Evolutionary conservation across 2,113 vertebrate species (phyloP), one percentile per base, ranked within the genome.

Genomic region (Scomber japonicus): DNA sequence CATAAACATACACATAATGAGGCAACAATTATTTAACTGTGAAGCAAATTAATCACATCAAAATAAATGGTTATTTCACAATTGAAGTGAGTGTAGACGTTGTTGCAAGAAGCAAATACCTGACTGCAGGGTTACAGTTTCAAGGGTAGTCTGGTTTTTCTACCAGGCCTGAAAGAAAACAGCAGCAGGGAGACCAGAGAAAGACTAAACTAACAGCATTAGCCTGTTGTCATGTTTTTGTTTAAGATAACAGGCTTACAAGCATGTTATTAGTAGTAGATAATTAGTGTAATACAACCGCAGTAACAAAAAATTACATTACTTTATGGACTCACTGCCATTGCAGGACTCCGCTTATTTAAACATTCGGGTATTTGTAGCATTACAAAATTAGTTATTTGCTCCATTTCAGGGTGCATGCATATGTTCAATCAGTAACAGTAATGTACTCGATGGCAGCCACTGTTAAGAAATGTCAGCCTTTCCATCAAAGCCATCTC

Each of bases 1-100:
- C 31, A 65, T 51, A 54, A 40, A 40, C 35, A 40, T 40, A 40
- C 35, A 40, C 35, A 51, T 74, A 67, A 89, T 77, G 27, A 69
- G 71, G 68, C 45, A n/a, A 71, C 54, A 27, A 40, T 40, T 24
- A 48, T 71, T 50, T 13, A 45, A 21, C 17, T 24, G 51, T 19
- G 51, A 30, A 54, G 75, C 56, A 64, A 79, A 75, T 67, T 11
- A 48, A 56, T 19, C 8, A 27, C 12, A 78, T 71, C 71, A 40
- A 63, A 60, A 69, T 45, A 24, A 50, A 14, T 45, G 30, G 16
- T 44, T 59, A 16, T 54, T 80, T 70, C 4, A 14, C 50, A 72
- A n/a, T 6, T n/a, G 21, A 66, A 61, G 14, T 51, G 56, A 24
- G 51, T 11, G 31, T 6, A 59, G 15, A 6, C 9, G 10, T 65